Evolutionary conservation across 2,113 vertebrate species (phyloP).

Genomic region (Cheilinus undulatus): DNA sequence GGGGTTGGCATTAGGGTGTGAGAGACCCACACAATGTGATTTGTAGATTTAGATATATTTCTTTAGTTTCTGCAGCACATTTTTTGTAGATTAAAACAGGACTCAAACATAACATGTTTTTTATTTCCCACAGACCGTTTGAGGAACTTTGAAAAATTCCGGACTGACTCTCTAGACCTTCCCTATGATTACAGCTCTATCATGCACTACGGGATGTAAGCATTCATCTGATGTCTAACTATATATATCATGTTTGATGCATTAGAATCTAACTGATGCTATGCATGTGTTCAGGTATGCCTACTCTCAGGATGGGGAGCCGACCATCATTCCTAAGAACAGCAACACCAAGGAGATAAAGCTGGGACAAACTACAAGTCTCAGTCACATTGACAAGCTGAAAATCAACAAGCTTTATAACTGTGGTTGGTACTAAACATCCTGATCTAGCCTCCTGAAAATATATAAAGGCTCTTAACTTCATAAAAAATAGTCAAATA

Average conservation of each 20-base stretch:
- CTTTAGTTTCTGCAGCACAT: background rate
- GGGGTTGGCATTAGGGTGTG: conserved; percentile 1
- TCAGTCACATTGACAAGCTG: conserved; percentile 79
- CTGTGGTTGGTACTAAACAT: conserved; percentile 69
- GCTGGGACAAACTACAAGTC: conserved; percentile 75
- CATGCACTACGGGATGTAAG: conserved; percentile 87
- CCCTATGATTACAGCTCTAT: conserved; percentile 86
- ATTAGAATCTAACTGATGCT: background rate
- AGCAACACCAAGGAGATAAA: conserved; percentile 55
- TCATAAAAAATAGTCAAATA: background rate
- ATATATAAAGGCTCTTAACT: background rate
- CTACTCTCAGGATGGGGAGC: conserved; percentile 81
- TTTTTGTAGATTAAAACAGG: background rate
- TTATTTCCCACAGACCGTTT: conserved; percentile 72
- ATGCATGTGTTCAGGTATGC: conserved; percentile 72
- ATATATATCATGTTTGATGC: background rate
- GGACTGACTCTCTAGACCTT: conserved; percentile 75
- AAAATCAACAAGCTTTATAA: conserved; percentile 85
- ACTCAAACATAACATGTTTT: background rate
- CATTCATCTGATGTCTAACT: background rate
- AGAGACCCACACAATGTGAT: background rate
- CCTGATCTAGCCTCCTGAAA: background rate
- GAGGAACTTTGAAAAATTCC: conserved; percentile 84
- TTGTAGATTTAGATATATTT: background rate
- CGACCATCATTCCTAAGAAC: conserved; percentile 80